Conservation (phyloP, 2,113 vertebrate genomes). For the Addax nasomaculatus region DNA sequence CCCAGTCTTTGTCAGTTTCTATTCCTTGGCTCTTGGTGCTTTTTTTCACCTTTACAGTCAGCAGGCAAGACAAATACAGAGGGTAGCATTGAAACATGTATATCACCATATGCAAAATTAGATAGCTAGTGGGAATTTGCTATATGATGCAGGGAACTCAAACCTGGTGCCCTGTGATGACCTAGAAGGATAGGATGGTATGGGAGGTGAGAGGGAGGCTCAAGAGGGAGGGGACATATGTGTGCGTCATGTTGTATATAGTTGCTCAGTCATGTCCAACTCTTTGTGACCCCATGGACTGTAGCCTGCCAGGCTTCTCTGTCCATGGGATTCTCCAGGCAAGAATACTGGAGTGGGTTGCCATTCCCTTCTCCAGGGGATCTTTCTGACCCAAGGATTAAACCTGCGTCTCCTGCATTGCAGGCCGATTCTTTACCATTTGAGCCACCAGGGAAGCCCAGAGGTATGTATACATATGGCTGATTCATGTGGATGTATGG, state of each 20-base stretch:
- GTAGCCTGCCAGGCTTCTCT: neutral
- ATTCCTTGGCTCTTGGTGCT: neutral
- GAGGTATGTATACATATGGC: neutral
- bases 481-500: neutral
- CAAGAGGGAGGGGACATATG: neutral
- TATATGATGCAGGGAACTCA: neutral
- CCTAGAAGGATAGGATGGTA: neutral
- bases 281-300: neutral
- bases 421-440: neutral
- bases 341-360: neutral
- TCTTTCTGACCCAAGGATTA: neutral
- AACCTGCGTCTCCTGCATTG: neutral
- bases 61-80: neutral
- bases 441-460: neutral
- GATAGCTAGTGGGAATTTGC: neutral
- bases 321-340: neutral
- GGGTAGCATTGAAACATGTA: neutral
- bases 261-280: neutral
- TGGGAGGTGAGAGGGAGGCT: neutral
- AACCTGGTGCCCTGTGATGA: neutral
- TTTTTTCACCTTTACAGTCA: neutral
- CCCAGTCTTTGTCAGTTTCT: neutral
- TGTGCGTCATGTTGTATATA: neutral
- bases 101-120: neutral
- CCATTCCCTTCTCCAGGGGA: neutral